phyloP scores from a whole-genome alignment of 2,888 invertebrate genomes.

The Orchestes rusci region DNA sequence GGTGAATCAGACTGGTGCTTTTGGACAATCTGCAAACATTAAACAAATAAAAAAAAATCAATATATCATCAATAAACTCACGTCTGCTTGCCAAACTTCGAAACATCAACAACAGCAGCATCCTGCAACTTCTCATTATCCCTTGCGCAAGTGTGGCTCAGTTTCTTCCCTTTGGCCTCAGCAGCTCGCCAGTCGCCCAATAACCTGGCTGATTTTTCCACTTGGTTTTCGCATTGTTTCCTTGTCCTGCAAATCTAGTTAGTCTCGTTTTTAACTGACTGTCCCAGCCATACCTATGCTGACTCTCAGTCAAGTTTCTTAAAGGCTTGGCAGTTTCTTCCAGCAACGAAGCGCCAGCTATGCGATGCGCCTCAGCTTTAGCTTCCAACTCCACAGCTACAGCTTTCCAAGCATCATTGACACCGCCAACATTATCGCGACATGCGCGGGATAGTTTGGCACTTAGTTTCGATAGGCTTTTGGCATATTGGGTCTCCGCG shows the following conservation, averaged over 20 bases:
- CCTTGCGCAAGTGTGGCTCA: conserved; percentile 77
- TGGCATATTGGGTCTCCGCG: conserved; percentile 84
- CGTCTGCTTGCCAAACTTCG: conserved; percentile 40
- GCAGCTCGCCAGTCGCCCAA: conserved; percentile 79
- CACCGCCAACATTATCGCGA: conserved; percentile 67
- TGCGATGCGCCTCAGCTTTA: conserved; percentile 83
- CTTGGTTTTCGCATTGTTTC: conserved; percentile 68
- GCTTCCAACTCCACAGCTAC: conserved; percentile 90
- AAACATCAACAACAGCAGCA: conserved; percentile 55
- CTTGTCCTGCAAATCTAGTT: conserved; percentile 52
- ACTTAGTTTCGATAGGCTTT: conserved; percentile 81
- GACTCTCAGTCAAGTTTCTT: conserved; percentile 62
- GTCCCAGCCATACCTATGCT: conserved; percentile 50
- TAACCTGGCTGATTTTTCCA: conserved; percentile 77
- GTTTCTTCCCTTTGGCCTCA: conserved; percentile 84
- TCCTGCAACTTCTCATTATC: conserved; percentile 92
- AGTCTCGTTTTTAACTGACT: too few relatives aligned
- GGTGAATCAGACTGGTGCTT: conserved; percentile 43
- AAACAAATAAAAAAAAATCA: conserved; percentile 2
- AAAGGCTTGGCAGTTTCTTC: conserved; percentile 90
- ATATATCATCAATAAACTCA: conserved; percentile 23
- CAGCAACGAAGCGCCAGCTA: conserved; percentile 24
- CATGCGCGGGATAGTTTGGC: conserved; percentile 78
- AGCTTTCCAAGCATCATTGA: conserved; percentile 86
- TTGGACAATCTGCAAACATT: conserved; percentile 39